Evolutionary conservation across 2,113 vertebrate species (phyloP).

Genomic region (Butorides virescens): DNA sequence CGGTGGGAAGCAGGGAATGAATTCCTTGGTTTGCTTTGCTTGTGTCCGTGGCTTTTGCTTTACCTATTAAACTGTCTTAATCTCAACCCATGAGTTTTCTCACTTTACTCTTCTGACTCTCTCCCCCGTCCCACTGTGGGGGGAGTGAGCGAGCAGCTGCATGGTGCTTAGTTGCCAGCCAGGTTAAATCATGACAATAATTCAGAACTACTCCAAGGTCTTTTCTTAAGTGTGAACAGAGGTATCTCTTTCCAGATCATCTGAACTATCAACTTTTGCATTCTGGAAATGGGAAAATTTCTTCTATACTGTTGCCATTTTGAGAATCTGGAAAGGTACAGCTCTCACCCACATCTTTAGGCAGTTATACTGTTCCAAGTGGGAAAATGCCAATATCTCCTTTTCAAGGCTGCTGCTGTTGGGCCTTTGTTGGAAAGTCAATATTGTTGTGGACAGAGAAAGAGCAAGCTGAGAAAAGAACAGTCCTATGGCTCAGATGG

Average conservation of each 20-base stretch:
- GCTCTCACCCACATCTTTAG: background rate
- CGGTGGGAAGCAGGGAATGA: too few relatives aligned
- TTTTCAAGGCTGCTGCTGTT: background rate
- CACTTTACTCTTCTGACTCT: too few relatives aligned
- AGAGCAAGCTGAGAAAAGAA: background rate
- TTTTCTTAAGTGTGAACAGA: background rate
- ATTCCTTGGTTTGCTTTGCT: too few relatives aligned
- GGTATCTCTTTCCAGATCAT: background rate
- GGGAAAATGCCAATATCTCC: background rate
- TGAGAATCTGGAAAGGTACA: background rate
- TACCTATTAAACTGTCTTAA: too few relatives aligned
- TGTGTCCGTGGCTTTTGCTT: too few relatives aligned
- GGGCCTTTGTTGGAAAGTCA: background rate
- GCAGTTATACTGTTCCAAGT: background rate
- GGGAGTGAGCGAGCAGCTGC: too few relatives aligned
- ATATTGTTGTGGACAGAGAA: background rate
- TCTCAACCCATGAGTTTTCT: too few relatives aligned
- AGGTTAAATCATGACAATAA: background rate
- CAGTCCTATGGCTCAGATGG: background rate
- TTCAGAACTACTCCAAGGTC: background rate
- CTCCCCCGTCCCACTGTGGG: too few relatives aligned
- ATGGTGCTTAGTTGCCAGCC: too few relatives aligned
- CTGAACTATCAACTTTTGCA: background rate
- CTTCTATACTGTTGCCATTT: background rate
- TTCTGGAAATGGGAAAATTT: background rate